These are phyloP conservation scores for Suncus etruscus DNA, from an alignment of 2,113 vertebrate genomes.

Conservation along the genomic window DNA sequence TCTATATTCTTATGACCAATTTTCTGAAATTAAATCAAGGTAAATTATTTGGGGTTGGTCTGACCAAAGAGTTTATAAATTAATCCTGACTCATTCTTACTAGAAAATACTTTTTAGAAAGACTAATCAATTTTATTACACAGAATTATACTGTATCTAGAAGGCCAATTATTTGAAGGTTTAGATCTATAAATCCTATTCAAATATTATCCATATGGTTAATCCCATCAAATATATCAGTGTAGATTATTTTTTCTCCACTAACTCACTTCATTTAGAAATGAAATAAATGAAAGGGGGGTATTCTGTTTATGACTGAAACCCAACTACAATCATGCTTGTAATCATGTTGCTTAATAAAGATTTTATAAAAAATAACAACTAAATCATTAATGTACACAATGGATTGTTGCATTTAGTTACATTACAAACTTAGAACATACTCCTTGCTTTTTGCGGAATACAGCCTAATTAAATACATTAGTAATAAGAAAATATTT, in stretches of 20 bases:
- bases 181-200: neutral
- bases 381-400: no score
- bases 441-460: no score
- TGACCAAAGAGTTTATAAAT: neutral
- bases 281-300: no score
- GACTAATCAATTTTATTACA: neutral
- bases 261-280: neutral
- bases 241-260: neutral
- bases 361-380: neutral
- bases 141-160: neutral
- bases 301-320: no score
- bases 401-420: no score
- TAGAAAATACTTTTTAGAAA: neutral
- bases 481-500: no score
- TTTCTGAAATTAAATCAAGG: slow-evolving; percentile 47
- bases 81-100: neutral
- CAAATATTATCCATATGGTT: neutral
- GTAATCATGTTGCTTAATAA: no score
- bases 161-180: neutral
- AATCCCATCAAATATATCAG: neutral
- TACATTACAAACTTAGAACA: no score
- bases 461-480: no score
- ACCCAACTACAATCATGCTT: no score
- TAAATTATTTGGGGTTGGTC: neutral
- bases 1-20: slow-evolving; percentile 21